Evolutionary conservation across 2,888 invertebrate genomes (phyloP), one percentile per base, ranked within the genome.

Genomic region (Dryococelus australis): DNA sequence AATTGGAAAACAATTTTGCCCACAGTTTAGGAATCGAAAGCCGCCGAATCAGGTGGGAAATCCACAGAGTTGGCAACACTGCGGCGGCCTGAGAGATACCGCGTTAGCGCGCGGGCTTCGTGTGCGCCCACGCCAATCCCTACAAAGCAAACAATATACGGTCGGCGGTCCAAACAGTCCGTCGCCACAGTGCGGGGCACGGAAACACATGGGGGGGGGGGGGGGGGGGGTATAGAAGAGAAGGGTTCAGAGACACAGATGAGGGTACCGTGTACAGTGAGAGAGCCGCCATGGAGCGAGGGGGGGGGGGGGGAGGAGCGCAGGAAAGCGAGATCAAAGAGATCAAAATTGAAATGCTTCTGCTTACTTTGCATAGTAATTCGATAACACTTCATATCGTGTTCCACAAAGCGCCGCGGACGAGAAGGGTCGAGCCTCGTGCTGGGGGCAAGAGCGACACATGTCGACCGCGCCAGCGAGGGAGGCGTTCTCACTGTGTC

Each of bases 321-420:
- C 24, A 24, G 65, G 65, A 24, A n/a, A 24, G 65, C 65, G 65
- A 65, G 65, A 65, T 65, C 65, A 65, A 65, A 65, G 65, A 65
- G 65, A 65, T 65, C 65, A 65, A 65, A 65, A 65, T 65, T 65
- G 65, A 65, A 65, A 65, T 65, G 65, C 65, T 65, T 65, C 65
- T 65, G 65, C 65, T 65, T 65, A 65, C 65, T 65, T 65, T 65
- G 65, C 65, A 65, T 65, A 65, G 65, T 65, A 65, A 65, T 65
- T 65, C 65, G 65, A 65, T 65, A 65, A 65, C 65, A 65, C 65
- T 65, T 65, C 65, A 65, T 65, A 65, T 65, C 65, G 65, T n/a
- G 65, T 65, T 65, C 24, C 65, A 65, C 65, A 65, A 65, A 65
- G 65, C 65, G 65, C 65, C 65, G 65, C 65, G 65, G 65, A 65